Conservation (phyloP, 2,888 invertebrate genomes). For the Acrocyrtus sp. region DNA sequence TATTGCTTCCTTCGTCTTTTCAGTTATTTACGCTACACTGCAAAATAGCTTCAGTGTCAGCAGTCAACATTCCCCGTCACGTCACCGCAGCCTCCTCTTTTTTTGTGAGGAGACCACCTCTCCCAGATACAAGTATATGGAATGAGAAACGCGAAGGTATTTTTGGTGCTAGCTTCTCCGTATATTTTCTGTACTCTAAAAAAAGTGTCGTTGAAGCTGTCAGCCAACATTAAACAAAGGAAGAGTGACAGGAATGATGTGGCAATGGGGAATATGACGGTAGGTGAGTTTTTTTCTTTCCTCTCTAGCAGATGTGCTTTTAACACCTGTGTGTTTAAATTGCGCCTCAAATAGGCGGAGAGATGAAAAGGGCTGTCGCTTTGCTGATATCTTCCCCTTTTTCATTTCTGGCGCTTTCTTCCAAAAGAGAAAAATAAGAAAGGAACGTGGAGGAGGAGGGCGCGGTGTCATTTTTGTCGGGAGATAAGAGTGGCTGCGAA, state of each 20-base stretch:
- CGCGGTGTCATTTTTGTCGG: slow-evolving; percentile 21
- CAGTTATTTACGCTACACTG: too few relatives aligned
- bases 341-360: slow-evolving; percentile 56
- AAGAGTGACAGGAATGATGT: slow-evolving; percentile 35
- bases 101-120: too few relatives aligned
- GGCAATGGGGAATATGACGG: slow-evolving; percentile 29
- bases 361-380: slow-evolving; percentile 32
- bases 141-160: too few relatives aligned
- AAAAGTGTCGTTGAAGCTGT: slow-evolving; percentile 43
- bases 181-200: too few relatives aligned
- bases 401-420: too few relatives aligned
- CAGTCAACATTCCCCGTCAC: too few relatives aligned
- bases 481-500: background rate
- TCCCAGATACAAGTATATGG: too few relatives aligned
- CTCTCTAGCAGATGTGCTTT: slow-evolving; percentile 40
- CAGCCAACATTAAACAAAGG: slow-evolving; percentile 37
- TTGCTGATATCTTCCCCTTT: background rate
- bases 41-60: too few relatives aligned
- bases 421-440: background rate
- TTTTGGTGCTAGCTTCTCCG: too few relatives aligned
- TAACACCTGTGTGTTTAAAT: slow-evolving; percentile 61
- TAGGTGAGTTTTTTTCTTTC: slow-evolving; percentile 12
- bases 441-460: slow-evolving; percentile 28
- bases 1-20: too few relatives aligned
- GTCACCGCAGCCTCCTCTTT: too few relatives aligned